These are phyloP conservation scores for Scaptodrosophila latifasciaeformis DNA, from an alignment of 2,888 invertebrate genomes.

Conservation along the genomic window DNA sequence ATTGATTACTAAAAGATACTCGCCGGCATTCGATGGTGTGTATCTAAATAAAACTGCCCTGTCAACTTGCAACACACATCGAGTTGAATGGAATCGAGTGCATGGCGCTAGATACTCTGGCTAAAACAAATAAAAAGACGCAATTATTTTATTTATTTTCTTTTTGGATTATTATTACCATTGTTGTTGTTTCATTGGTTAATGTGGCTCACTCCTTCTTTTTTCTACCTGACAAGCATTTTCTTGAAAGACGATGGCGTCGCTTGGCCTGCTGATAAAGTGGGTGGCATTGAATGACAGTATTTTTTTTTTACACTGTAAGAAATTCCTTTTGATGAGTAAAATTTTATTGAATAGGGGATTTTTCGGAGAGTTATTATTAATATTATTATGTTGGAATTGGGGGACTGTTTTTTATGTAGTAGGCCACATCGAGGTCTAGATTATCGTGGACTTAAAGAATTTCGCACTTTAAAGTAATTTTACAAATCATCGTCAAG, in stretches of 20 bases:
- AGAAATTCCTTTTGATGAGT: conserved; percentile 33
- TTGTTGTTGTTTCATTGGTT: conserved; percentile 13
- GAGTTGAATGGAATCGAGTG: conserved; percentile 6
- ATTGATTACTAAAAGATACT: conserved; percentile 51
- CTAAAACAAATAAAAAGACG: conserved; percentile 36
- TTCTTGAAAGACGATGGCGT: conserved; percentile 9
- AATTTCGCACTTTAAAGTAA: conserved; percentile 15
- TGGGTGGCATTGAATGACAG: conserved; percentile 47
- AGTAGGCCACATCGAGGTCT: no score
- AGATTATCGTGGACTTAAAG: no score
- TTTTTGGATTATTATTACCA: conserved; percentile 25
- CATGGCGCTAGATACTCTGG: conserved; percentile 49
- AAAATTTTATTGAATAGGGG: no score
- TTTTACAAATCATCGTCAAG: not conserved
- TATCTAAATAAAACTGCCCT: conserved; percentile 19
- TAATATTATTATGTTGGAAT: no score
- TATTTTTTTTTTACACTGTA: conserved; percentile 33
- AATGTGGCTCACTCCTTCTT: conserved; percentile 26
- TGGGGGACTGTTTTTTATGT: conserved; percentile 30
- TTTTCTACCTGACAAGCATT: conserved; percentile 40
- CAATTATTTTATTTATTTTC: conserved; percentile 34
- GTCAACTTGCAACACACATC: not conserved
- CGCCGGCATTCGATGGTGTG: conserved; percentile 26
- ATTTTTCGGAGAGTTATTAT: no score
- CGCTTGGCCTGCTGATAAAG: conserved; percentile 32